phyloP scores from a whole-genome alignment of 2,113 vertebrate species.

The Siphamia tubifer region DNA sequence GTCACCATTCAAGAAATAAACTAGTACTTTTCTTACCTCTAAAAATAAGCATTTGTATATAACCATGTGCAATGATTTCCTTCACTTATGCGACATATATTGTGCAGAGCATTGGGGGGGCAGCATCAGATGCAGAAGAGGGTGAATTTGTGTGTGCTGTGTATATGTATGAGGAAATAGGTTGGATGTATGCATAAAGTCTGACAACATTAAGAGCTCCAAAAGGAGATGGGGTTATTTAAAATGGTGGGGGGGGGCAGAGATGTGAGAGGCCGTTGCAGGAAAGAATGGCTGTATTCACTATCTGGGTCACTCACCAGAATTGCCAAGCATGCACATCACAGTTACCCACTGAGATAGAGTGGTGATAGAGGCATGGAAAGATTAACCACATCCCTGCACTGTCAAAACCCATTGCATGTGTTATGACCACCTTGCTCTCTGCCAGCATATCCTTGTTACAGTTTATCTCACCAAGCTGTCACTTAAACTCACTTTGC shows the following conservation, averaged over 20 bases:
- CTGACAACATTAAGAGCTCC: not conserved
- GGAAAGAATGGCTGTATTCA: slow-evolving; percentile 41
- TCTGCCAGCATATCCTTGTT: slow-evolving; percentile 55
- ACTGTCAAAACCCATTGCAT: slow-evolving; percentile 60
- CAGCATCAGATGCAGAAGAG: slow-evolving; percentile 55
- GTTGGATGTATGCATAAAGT: not conserved
- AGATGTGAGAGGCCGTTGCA: slow-evolving; percentile 12
- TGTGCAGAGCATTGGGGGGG: slow-evolving; percentile 58
- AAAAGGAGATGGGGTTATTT: not conserved
- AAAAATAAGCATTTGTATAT: slow-evolving; percentile 71
- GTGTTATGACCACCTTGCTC: slow-evolving; percentile 61
- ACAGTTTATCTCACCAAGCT: slow-evolving; percentile 63
- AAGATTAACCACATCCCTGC: slow-evolving; percentile 60
- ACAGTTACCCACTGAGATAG: slow-evolving; percentile 50
- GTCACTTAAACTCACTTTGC: slow-evolving; percentile 57
- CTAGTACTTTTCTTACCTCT: slow-evolving; percentile 48
- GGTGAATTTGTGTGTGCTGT: not conserved
- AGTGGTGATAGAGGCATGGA: slow-evolving; percentile 60
- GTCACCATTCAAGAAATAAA: slow-evolving; percentile 54
- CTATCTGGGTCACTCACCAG: slow-evolving; percentile 66
- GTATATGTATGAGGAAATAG: not conserved
- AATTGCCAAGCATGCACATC: slow-evolving; percentile 44
- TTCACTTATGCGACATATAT: slow-evolving; percentile 45
- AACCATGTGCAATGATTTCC: slow-evolving; percentile 60
- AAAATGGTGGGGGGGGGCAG: not conserved